phyloP scores from a whole-genome alignment of 1,140 invertebrate species.

The Megathymus violae region DNA sequence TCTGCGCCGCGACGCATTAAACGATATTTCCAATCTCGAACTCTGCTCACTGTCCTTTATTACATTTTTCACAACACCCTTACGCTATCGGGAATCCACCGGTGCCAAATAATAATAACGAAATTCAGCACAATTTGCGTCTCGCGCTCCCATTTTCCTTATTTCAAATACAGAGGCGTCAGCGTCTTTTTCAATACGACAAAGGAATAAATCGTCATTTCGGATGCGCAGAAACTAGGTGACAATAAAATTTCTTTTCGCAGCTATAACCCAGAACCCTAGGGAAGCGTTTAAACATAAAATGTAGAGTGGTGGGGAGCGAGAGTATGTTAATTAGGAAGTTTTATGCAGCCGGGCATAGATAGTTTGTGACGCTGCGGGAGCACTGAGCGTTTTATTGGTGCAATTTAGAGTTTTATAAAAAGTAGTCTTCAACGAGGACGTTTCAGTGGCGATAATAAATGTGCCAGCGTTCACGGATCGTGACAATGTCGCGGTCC shows the following conservation, averaged over 20 bases:
- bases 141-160: conserved; percentile 47
- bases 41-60: conserved; percentile 51
- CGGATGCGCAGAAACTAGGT: conserved; percentile 38
- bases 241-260: conserved; percentile 41
- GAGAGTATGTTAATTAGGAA: conserved; percentile 48
- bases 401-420: conserved; percentile 33
- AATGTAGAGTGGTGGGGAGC: conserved; percentile 25
- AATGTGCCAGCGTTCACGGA: background rate
- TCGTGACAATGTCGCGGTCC: conserved; percentile 22
- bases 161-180: conserved; percentile 46
- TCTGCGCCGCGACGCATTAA: conserved; percentile 39
- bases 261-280: conserved; percentile 14
- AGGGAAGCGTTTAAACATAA: conserved; percentile 31
- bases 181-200: conserved; percentile 50
- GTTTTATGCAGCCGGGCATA: conserved; percentile 43
- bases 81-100: conserved; percentile 48
- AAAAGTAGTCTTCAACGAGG: conserved; percentile 37
- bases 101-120: conserved; percentile 65
- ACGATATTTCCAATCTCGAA: conserved; percentile 55
- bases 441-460: conserved; percentile 7
- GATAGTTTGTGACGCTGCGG: conserved; percentile 44
- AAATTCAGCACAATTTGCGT: conserved; percentile 67
- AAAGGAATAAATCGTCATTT: conserved; percentile 52
- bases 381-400: conserved; percentile 41
- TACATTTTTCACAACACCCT: conserved; percentile 55